Evolutionary conservation across 2,113 vertebrate species (phyloP), one percentile per base, ranked within the genome.

Genomic region (Campylomormyrus tamandua): DNA sequence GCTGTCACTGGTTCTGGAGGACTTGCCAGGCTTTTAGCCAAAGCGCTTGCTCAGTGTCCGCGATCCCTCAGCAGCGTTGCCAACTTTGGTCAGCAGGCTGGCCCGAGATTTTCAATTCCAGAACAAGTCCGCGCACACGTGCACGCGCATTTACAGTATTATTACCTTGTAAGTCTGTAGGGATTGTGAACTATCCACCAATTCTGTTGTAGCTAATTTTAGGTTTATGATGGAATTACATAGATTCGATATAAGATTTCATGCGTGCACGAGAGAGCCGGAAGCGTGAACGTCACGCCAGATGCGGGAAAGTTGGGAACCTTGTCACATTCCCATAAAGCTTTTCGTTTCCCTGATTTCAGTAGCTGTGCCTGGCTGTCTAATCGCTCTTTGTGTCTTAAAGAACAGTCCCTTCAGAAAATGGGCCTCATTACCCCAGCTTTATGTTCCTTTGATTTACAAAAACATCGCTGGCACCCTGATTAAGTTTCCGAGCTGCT

Each of bases 401-500:
- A 62, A 85, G 52, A 46, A 52, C 17, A 27, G 27, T 89, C 89
- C 74, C 77, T 84, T 21, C 31, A 45, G 80, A 35, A 56, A 56
- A 46, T 42, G 11, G 24, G 52, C 21, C 27, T 85, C 50, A 89
- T 84, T 48, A 89, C 35, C 10, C 52, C 39, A 8, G 35, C 52
- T 27, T 46, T 15, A 89, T 46, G 24, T 84, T 31, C 77, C 39
- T 58, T 89, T 85, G 89, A 89, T 89, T 88, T 89, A 89, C 62
- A 31, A 58, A 89, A 89, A 84, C 77, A 84, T 6, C 49, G 31
- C 49, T 19, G 31, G 50, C 74, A 56, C 31, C 56, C 24, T 89
- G 52, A 62, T 84, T 89, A 58, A 84, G 89, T 56, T 58, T 89
- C 31, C 77, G 89, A 46, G 74, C 27, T 31, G 46, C 48, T 39